Evolutionary conservation across 1,140 invertebrate species (phyloP).

Genomic region (Aphidius gifuensis): DNA sequence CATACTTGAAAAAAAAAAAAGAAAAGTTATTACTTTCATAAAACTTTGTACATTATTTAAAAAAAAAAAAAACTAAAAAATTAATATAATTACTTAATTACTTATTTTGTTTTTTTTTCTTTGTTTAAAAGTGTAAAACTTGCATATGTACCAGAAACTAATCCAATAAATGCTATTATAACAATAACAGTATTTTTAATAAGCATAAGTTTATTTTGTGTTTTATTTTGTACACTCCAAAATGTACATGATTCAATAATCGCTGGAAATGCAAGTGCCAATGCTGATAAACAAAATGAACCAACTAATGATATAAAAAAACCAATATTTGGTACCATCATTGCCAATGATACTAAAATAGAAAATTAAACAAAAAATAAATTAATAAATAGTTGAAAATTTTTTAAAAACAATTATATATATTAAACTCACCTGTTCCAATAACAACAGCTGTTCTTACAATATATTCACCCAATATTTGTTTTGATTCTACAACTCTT

Average conservation of each 20-base stretch:
- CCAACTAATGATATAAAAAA: slow-evolving; percentile 89
- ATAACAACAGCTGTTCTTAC: slow-evolving; percentile 68
- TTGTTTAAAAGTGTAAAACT: slow-evolving; percentile 52
- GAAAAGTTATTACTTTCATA: too few relatives aligned
- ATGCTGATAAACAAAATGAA: slow-evolving; percentile 76
- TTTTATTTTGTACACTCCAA: slow-evolving; percentile 58
- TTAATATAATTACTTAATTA: slow-evolving; percentile 32
- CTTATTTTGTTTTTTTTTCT: slow-evolving; percentile 25
- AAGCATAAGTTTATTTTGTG: slow-evolving; percentile 55
- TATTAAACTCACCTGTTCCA: slow-evolving; percentile 70
- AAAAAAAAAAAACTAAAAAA: too few relatives aligned
- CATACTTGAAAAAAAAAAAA: too few relatives aligned
- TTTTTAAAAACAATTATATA: background rate
- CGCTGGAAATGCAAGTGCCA: slow-evolving; percentile 86
- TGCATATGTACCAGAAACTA: slow-evolving; percentile 70
- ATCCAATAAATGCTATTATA: slow-evolving; percentile 64
- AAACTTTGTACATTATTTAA: too few relatives aligned
- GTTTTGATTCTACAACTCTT: slow-evolving; percentile 42
- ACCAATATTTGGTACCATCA: slow-evolving; percentile 77
- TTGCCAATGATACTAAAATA: slow-evolving; percentile 71
- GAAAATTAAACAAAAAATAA: slow-evolving; percentile 13
- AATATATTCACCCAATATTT: slow-evolving; percentile 64
- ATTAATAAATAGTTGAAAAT: background rate
- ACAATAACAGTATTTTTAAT: slow-evolving; percentile 71
- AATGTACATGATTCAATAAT: slow-evolving; percentile 71